Evolutionary conservation across 2,113 vertebrate genomes (phyloP).

Genomic region (Tetrao urogallus): DNA sequence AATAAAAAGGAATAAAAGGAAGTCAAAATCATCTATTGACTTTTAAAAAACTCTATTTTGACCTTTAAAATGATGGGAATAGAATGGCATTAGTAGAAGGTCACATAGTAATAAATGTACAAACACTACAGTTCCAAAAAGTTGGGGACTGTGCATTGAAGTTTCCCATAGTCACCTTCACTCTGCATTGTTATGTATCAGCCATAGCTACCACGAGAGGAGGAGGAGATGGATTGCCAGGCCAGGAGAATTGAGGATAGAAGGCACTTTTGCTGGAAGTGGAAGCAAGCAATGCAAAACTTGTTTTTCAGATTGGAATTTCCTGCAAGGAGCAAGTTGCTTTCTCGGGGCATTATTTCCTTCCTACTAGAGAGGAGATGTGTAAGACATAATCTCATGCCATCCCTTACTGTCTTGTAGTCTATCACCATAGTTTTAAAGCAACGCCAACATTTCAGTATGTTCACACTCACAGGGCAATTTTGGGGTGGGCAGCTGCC

Average conservation of each 20-base stretch:
- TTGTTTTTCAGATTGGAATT: background rate
- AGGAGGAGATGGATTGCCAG: background rate
- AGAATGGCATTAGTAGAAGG: background rate
- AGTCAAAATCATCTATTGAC: background rate
- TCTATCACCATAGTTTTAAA: background rate
- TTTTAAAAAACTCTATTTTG: background rate
- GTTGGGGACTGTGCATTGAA: background rate
- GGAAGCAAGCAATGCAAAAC: background rate
- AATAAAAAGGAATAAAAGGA: background rate
- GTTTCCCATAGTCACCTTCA: background rate
- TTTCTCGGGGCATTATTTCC: background rate
- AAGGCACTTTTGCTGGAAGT: background rate
- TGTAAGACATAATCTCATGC: background rate
- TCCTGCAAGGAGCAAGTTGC: accelerated
- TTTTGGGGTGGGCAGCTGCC: too few species aligned
- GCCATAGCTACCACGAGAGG: background rate
- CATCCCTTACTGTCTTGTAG: background rate
- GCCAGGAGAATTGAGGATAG: background rate
- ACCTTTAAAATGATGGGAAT: background rate
- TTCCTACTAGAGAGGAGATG: background rate
- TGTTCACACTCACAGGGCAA: background rate
- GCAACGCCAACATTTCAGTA: background rate
- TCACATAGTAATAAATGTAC: background rate
- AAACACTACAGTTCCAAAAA: background rate
- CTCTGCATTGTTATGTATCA: background rate